phyloP scores from a whole-genome alignment of 2,113 vertebrate species.

The Hydrolagus affinis region DNA sequence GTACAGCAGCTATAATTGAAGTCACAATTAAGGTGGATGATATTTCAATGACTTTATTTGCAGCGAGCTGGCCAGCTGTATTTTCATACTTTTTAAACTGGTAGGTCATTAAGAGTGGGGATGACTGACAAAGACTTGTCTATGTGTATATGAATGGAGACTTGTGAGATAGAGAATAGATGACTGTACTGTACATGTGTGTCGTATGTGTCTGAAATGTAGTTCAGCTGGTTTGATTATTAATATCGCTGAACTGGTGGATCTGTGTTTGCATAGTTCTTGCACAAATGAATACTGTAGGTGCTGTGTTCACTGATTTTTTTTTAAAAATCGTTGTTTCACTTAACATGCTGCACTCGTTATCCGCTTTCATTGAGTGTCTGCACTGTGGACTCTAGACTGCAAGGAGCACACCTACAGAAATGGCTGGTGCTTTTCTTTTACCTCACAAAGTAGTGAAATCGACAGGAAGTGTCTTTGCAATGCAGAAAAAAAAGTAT shows the following conservation, averaged over 20 bases:
- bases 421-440: not conserved
- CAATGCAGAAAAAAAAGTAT: not conserved
- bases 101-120: no score
- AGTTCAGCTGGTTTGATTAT: not conserved
- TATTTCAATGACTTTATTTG: no score
- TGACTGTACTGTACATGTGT: not conserved
- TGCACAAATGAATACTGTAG: not conserved
- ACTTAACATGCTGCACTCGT: not conserved
- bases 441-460: not conserved
- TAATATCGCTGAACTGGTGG: not conserved
- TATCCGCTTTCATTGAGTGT: not conserved
- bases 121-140: no score
- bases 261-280: not conserved
- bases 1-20: no score
- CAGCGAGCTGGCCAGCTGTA: no score
- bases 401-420: not conserved
- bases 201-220: not conserved
- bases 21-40: no score
- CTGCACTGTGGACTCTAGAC: not conserved
- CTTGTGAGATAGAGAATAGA: not conserved
- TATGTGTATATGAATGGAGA: slow-evolving; percentile 1
- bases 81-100: no score
- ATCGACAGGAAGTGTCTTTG: not conserved
- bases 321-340: not conserved
- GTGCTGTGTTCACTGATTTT: not conserved